phyloP scores from a whole-genome alignment of 2,113 vertebrate genomes.

The Bos taurus region ARS-UCD2.0 NC_037352.1:3758501-3759000 shows the following conservation, averaged over 20 bases:
- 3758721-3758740: not conserved
- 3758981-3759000: not conserved
- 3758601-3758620: not conserved
- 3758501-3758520: not conserved
- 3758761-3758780: not conserved
- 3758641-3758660: not conserved
- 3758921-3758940: not conserved
- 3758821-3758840: not conserved
- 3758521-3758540: not conserved
- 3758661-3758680: not conserved
- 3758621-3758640: not conserved
- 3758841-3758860: not conserved
- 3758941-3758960: not conserved
- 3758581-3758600: not conserved
- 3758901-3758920: not conserved
- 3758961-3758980: not conserved
- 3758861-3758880: not conserved
- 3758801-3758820: not conserved
- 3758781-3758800: not conserved
- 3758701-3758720: not conserved
- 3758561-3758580: not conserved
- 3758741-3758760: not conserved
- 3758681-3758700: not conserved
- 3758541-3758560: not conserved
- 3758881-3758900: not conserved